Percentiles rank a stretch among this genome's conserved stretches.
Conservation (phyloP, 1,140 invertebrate genomes). For the Trachymyrmex septentrionalis region DNA sequence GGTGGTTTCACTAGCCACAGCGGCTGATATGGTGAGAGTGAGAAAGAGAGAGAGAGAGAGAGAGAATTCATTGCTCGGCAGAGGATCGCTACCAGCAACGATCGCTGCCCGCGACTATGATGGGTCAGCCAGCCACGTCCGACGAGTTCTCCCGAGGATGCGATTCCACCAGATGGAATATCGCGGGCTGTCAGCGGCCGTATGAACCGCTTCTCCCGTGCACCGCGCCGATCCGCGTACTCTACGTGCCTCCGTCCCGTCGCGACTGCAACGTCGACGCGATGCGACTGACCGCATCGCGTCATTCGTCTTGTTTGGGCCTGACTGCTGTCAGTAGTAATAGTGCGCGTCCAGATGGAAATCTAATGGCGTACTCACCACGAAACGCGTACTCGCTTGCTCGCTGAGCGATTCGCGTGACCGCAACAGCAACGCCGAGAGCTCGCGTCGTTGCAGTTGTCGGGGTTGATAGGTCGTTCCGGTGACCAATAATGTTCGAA, state of each 20-base stretch:
- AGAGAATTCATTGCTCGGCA: background rate
- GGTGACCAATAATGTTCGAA: constrained; percentile 4
- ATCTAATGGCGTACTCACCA: constrained; percentile 63
- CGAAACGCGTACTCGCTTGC: constrained; percentile 13
- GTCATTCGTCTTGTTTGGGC: constrained; percentile 78
- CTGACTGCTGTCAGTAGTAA: constrained; percentile 72
- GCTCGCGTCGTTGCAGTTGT: constrained; percentile 42
- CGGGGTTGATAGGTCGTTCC: constrained; percentile 28
- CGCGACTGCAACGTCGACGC: constrained; percentile 68
- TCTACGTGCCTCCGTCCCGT: constrained; percentile 65
- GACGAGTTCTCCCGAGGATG: constrained; percentile 78
- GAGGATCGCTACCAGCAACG: constrained; percentile 54
- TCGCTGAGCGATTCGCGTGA: constrained; percentile 38
- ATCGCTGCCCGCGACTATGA: constrained; percentile 69
- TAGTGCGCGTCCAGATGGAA: constrained; percentile 58
- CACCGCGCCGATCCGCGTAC: constrained; percentile 9
- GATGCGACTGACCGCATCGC: constrained; percentile 75
- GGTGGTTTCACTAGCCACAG: constrained; percentile 43
- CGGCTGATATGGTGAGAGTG: background rate
- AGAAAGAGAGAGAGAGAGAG: background rate
- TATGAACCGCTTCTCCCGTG: constrained; percentile 13
- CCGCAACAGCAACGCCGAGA: constrained; percentile 34
- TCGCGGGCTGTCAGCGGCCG: constrained; percentile 77
- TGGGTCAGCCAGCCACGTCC: constrained; percentile 68
- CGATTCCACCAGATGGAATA: constrained; percentile 76